Evolutionary conservation across 2,113 vertebrate genomes (phyloP).

Genomic region (Anguilla rostrata): DNA sequence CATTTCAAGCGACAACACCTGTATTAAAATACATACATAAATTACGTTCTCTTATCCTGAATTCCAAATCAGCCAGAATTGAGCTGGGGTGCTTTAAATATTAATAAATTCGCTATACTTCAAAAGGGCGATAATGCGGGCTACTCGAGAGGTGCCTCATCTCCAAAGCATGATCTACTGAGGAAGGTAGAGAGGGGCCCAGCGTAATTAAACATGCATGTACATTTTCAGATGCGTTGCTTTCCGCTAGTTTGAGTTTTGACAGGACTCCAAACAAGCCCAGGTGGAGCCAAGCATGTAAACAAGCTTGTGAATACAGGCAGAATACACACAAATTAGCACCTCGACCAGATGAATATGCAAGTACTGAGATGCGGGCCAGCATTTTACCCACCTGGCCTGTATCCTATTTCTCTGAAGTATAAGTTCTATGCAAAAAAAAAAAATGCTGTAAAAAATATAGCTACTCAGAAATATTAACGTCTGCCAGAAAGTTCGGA

Average conservation of each 20-base stretch:
- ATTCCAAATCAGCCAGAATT: constrained; percentile 57
- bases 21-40: constrained; percentile 40
- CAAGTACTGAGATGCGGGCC: constrained; percentile 63
- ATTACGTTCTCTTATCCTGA: constrained; percentile 42
- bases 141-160: constrained; percentile 77
- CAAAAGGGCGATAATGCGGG: constrained; percentile 88
- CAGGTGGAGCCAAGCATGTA: constrained; percentile 91
- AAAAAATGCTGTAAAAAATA: background rate
- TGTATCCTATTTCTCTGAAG: background rate
- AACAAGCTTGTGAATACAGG: constrained; percentile 90
- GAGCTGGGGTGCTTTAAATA: constrained; percentile 88
- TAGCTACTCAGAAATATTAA: background rate
- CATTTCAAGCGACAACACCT: constrained; percentile 32
- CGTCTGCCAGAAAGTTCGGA: background rate
- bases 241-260: constrained; percentile 90
- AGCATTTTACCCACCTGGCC: constrained; percentile 23
- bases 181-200: constrained; percentile 73
- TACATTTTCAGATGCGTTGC: constrained; percentile 86
- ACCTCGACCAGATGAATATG: constrained; percentile 87
- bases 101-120: constrained; percentile 88
- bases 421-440: background rate
- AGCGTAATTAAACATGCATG: constrained; percentile 97
- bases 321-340: constrained; percentile 91
- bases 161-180: constrained; percentile 79
- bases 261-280: constrained; percentile 95